These are phyloP conservation scores for Polypterus bichir DNA, from an alignment of 2,113 vertebrate species.

Conservation along the genomic window DNA sequence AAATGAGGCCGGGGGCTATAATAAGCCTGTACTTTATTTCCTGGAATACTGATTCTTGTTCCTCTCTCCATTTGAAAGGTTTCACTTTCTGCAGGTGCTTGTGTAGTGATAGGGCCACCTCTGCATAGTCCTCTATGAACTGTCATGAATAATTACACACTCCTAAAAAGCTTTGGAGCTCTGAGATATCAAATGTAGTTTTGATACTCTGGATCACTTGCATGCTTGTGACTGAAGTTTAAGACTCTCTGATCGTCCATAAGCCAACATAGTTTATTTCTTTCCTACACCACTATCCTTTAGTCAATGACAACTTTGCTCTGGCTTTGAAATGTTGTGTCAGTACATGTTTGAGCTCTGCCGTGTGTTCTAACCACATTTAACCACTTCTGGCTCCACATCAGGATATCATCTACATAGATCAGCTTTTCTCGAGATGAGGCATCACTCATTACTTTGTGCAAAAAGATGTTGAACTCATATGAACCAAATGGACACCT, in stretches of 20 bases:
- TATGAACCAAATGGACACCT: too few species aligned
- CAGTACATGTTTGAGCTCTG: too few species aligned
- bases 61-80: too few species aligned
- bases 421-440: too few species aligned
- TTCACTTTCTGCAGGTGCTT: too few species aligned
- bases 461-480: too few species aligned
- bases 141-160: conserved; percentile 11
- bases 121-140: conserved; percentile 14
- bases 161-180: conserved; percentile 11
- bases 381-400: too few species aligned
- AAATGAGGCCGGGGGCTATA: conserved; percentile 11
- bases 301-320: not conserved
- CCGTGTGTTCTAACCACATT: too few species aligned
- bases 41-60: not conserved
- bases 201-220: conserved; percentile 10
- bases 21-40: conserved; percentile 2
- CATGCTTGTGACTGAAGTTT: conserved; percentile 8
- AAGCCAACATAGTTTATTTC: conserved; percentile 12
- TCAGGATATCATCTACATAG: too few species aligned
- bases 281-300: conserved; percentile 5
- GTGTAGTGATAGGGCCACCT: conserved; percentile 4
- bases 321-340: too few species aligned
- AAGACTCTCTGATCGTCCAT: not conserved
- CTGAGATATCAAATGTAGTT: not conserved
- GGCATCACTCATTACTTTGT: too few species aligned